Percentiles rank a stretch among this genome's conserved stretches.
These are phyloP conservation scores for Trogon surrucura DNA, from an alignment of 2,113 vertebrate species.

Conservation along the genomic window DNA sequence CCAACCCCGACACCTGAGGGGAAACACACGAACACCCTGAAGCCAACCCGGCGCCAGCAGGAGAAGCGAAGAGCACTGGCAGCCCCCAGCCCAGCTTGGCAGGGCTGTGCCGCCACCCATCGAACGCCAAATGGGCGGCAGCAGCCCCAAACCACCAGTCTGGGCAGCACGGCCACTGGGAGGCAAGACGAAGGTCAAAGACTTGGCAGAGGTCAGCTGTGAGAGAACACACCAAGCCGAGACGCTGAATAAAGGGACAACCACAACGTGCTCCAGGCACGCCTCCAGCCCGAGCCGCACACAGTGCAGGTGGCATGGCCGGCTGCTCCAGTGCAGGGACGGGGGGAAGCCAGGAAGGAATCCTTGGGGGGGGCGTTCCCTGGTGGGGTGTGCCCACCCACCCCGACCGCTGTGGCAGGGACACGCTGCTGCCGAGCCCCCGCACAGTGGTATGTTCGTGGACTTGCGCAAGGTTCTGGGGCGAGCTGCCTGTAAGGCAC, in stretches of 20 bases:
- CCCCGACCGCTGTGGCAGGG: too few species aligned
- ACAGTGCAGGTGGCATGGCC: too few species aligned
- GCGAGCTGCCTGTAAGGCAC: not conserved
- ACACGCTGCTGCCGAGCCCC: too few species aligned
- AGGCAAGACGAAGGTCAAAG: not conserved
- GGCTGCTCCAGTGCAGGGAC: too few species aligned
- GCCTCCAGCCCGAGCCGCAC: too few species aligned
- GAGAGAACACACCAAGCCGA: not conserved
- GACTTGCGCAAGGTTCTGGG: not conserved
- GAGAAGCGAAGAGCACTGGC: not conserved
- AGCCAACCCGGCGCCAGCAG: not conserved
- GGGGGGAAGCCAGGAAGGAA: too few species aligned
- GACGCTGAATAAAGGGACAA: not conserved
- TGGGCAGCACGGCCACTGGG: accelerated
- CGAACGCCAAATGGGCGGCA: not conserved
- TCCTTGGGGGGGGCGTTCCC: too few species aligned
- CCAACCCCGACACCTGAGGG: not conserved
- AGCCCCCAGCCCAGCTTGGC: not conserved
- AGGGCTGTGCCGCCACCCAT: not conserved
- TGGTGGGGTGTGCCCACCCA: too few species aligned
- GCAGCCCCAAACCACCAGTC: not conserved
- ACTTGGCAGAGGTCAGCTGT: not conserved
- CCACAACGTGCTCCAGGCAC: too few species aligned
- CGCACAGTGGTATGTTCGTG: accelerated
- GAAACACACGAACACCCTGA: accelerated